Percentiles rank a stretch among this genome's conserved stretches.
These are phyloP conservation scores for Chrysolina haemoptera DNA, from an alignment of 2,888 invertebrate species.

Conservation along the genomic window DNA sequence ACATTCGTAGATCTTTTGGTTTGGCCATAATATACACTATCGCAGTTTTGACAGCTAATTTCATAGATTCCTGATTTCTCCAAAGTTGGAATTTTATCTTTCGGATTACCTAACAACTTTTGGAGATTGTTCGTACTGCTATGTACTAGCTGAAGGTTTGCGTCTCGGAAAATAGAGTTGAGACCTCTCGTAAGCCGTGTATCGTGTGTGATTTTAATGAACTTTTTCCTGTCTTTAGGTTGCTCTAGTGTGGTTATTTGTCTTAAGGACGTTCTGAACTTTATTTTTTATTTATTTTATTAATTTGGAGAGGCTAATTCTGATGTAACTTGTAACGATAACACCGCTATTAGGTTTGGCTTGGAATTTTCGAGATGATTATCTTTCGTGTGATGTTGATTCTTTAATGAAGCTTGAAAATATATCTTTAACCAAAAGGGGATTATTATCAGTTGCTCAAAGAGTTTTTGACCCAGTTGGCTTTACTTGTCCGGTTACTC, in stretches of 20 bases:
- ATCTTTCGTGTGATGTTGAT: background rate
- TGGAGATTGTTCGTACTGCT: no score
- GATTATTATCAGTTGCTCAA: conserved; percentile 31
- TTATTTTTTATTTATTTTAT: conserved; percentile 17
- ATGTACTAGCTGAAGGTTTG: no score
- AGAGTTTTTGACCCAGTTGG: conserved; percentile 39
- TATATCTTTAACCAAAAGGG: conserved; percentile 16
- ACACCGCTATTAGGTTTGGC: conserved; percentile 25
- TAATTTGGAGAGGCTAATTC: background rate
- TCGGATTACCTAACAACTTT: no score
- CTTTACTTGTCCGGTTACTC: conserved; percentile 37
- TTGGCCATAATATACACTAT: no score
- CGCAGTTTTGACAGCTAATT: no score
- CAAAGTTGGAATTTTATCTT: no score
- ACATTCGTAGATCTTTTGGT: no score
- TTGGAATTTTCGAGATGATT: conserved; percentile 26
- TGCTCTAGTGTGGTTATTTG: conserved; percentile 11
- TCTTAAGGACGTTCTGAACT: conserved; percentile 22
- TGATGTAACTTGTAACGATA: background rate
- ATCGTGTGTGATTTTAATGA: no score
- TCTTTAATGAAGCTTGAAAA: background rate
- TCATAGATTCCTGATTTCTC: no score
- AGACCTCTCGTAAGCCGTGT: no score
- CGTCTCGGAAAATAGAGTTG: no score
- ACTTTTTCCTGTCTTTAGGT: no score